phyloP scores from a whole-genome alignment of 2,888 invertebrate species.

The Pollenia griseotomentosa region DNA sequence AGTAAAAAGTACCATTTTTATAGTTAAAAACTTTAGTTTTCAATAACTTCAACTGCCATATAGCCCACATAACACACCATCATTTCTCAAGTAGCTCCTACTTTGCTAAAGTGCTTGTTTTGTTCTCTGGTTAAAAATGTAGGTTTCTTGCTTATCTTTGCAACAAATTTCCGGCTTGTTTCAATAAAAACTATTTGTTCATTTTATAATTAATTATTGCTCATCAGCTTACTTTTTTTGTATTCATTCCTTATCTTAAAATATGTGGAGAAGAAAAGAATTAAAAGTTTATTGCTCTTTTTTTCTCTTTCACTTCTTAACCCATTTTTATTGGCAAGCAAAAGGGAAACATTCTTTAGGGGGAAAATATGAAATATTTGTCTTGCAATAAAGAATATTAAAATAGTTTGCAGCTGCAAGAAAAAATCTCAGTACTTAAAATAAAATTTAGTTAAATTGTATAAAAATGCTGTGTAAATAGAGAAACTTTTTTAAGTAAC shows the following conservation, averaged over 20 bases:
- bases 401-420: constrained; percentile 15
- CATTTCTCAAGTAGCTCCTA: background rate
- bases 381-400: background rate
- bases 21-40: too few relatives aligned
- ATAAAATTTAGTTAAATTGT: constrained; percentile 33
- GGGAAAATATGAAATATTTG: constrained; percentile 37
- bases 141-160: constrained; percentile 25
- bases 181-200: constrained; percentile 50
- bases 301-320: constrained; percentile 37
- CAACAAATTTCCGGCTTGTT: constrained; percentile 34
- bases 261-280: background rate
- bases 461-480: constrained; percentile 19
- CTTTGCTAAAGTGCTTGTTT: constrained; percentile 31
- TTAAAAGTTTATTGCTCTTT: constrained; percentile 47
- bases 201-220: constrained; percentile 53
- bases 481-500: background rate
- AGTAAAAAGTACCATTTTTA: too few relatives aligned
- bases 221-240: constrained; percentile 50
- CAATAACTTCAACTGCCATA: background rate
- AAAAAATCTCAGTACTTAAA: constrained; percentile 16
- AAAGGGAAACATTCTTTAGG: constrained; percentile 21
- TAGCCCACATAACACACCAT: background rate
- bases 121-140: constrained; percentile 19
- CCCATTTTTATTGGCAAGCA: constrained; percentile 28
- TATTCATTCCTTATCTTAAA: constrained; percentile 23